Evolutionary conservation across 2,888 invertebrate species (phyloP), one percentile per base, ranked within the genome.

Genomic region (Biston stratarius): DNA sequence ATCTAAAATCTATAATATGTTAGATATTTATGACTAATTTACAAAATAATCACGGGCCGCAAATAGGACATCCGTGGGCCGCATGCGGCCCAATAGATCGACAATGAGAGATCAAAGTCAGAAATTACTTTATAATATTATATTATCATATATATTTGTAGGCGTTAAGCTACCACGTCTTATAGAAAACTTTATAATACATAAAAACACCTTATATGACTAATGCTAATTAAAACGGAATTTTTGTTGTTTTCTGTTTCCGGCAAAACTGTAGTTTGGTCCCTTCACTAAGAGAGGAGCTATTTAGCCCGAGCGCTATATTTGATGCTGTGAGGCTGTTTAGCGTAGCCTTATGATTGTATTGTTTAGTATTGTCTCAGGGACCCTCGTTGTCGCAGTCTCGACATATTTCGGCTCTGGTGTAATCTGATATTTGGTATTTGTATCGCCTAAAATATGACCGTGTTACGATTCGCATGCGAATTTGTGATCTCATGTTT

Each of bases 231-330:
- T 6, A 38, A 38, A 48, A 0, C 48, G 0, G n/a, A 34, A n/a
- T 51, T 51, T 14, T 52, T 8, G 8, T 55, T 6, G 5, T 5
- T 36, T 34, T 57, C 45, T 45, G 57, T 10, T 45, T 47, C 45
- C 45, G 36, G 14, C n/a, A n/a, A 34, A 6, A 6, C 42, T 9
- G 6, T 14, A n/a, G 33, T 34, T 55, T 33, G 24, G n/a, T 40
- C 10, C 8, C 49, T 38, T 42, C 48, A 24, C 59, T 49, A 8
- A 7, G 38, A 24, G 15, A 47, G 49, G 3, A 8, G 40, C 38
- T 38, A 38, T 69, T 65, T 45, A 56, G 58, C 48, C 56, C 44
- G 58, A 52, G 40, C 61, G 57, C 64, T 57, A 14, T 65, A 61
- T 69, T 66, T 68, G 55, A 45, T 58, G 45, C 51, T 33, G 24